These are phyloP conservation scores for Agrypnus murinus DNA, from an alignment of 2,888 invertebrate genomes.

Conservation along the genomic window DNA sequence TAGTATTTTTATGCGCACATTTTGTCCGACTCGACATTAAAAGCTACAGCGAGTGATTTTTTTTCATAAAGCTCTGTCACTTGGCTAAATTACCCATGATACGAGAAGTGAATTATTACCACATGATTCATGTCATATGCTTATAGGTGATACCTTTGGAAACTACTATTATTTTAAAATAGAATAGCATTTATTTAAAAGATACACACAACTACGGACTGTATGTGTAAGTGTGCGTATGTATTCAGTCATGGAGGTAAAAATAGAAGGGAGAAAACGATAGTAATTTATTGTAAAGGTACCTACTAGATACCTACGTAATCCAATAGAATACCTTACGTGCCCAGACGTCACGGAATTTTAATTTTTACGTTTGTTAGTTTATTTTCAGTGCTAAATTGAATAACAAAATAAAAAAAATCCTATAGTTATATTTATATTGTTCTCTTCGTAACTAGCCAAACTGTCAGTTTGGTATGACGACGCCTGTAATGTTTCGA, in stretches of 20 bases:
- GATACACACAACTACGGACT: constrained; percentile 24
- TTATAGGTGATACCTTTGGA: constrained; percentile 9
- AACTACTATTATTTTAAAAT: constrained; percentile 38
- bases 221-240: not conserved
- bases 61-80: no score
- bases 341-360: constrained; percentile 23
- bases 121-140: not conserved
- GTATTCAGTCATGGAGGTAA: constrained; percentile 26
- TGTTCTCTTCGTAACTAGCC: no score
- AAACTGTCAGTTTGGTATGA: no score
- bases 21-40: no score
- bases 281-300: constrained; percentile 31
- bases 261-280: constrained; percentile 43
- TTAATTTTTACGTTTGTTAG: constrained; percentile 5
- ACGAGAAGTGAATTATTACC: not conserved
- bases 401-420: no score
- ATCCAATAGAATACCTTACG: constrained; percentile 28
- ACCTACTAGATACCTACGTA: not conserved
- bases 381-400: not conserved
- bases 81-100: no score
- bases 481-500: no score
- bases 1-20: no score
- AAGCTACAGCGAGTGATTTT: no score
- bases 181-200: constrained; percentile 34
- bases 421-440: no score